phyloP scores from a whole-genome alignment of 2,113 vertebrate genomes.

The Oreotrochilus melanogaster region DNA sequence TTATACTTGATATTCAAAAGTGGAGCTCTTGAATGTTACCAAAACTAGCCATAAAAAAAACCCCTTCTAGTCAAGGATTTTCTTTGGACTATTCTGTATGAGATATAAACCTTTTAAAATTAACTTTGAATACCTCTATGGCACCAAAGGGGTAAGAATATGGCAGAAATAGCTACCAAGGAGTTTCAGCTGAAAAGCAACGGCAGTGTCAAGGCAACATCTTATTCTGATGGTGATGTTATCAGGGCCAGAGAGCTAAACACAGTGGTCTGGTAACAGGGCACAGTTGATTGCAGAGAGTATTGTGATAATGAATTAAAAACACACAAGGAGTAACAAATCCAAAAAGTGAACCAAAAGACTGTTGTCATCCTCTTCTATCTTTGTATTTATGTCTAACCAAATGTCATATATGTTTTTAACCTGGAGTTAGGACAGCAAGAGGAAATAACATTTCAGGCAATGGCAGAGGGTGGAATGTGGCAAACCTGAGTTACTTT shows the following conservation, averaged over 20 bases:
- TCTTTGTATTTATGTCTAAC: not conserved
- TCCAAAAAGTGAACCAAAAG: not conserved
- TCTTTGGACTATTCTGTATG: not conserved
- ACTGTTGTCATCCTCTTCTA: fast-evolving
- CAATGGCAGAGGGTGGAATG: not conserved
- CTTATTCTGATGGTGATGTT: not conserved
- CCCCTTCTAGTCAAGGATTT: not conserved
- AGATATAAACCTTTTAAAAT: not conserved
- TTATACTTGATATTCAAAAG: not conserved
- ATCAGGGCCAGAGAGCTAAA: not conserved
- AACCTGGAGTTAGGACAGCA: not conserved
- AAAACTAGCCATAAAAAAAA: not conserved
- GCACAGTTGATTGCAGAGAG: no score
- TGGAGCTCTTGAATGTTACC: not conserved
- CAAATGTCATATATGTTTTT: not conserved
- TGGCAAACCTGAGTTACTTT: not conserved
- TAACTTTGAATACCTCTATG: not conserved
- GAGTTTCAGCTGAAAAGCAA: not conserved
- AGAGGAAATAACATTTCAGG: not conserved
- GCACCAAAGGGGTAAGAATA: not conserved
- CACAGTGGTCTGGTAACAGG: no score
- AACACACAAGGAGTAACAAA: not conserved
- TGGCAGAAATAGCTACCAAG: not conserved
- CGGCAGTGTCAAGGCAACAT: not conserved
- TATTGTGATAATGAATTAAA: not conserved